Evolutionary conservation across 2,113 vertebrate species (phyloP).

Genomic region (Gymnogyps californianus): DNA sequence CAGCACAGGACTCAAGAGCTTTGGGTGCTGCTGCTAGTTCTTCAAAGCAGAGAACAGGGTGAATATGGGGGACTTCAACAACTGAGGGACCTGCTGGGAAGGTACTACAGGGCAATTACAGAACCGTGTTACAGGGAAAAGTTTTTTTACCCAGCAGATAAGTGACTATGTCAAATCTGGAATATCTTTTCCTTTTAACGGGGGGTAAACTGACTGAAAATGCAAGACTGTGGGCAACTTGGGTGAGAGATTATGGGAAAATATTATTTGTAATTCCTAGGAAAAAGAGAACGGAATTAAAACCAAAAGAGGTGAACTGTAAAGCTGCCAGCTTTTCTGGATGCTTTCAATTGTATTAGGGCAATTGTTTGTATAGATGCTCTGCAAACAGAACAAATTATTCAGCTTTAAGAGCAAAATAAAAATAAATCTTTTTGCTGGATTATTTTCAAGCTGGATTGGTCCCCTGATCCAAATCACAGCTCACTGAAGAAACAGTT

Average conservation of each 20-base stretch:
- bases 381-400: background rate
- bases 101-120: background rate
- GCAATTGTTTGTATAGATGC: background rate
- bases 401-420: slow-evolving; percentile 28
- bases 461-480: slow-evolving; percentile 43
- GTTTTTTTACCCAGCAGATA: background rate
- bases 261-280: background rate
- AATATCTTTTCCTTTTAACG: background rate
- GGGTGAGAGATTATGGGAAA: background rate
- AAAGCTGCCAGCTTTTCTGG: background rate
- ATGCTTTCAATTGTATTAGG: background rate
- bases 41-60: background rate
- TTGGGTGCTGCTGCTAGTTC: background rate
- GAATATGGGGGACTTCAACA: background rate
- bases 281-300: background rate
- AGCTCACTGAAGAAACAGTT: slow-evolving; percentile 41
- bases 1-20: background rate
- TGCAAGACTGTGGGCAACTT: background rate
- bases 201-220: background rate
- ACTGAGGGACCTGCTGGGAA: background rate
- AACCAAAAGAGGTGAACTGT: background rate
- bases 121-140: rapidly evolving
- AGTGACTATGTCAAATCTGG: background rate
- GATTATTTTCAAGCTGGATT: slow-evolving; percentile 65
- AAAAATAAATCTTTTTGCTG: slow-evolving; percentile 42